Base-by-base conservation (phyloP, 2,113 vertebrate species). In the Chaenocephalus aceratus region DNA sequence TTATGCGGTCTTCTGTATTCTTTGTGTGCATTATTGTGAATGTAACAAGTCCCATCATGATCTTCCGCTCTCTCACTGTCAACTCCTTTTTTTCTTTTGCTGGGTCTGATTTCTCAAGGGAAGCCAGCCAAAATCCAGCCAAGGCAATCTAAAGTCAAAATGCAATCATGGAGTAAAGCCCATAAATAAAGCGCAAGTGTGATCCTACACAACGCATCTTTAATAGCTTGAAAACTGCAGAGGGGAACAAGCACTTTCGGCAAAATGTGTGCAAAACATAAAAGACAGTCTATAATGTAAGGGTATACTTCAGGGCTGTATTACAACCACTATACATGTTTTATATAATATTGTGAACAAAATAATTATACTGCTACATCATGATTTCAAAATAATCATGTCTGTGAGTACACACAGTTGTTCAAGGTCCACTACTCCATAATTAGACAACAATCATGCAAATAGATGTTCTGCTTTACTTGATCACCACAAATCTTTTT, bases 381-480 rank as follows among this genome's bases (percentile, higher is more conserved):
- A 61, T 72, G 5, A 36, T 64, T 79, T 53, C 5, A 46, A 64
- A 59, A 63, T 36, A 18, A 36, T 45, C 54, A 54, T 30, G 67
- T 76, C 54, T 64, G 13, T 49, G 36, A 60, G 57, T 30, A 59
- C 48, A 60, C 9, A 65, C 73, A 73, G 21, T 52, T 16, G 60
- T 58, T 45, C 69, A 78, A 80, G 23, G 73, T 78, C 79, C 52
- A 59, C 63, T 34, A 52, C 54, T 57, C n/a, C 73, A 64, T 51
- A 74, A 81, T 72, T 75, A 65, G 83, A 79, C 66, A 82, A 79
- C 74, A 63, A 77, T 75, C 44, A 77, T 30, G 21, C 59, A 86
- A 87, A 82, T 41, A 75, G 54, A 79, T 65, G 10, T 64, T 77
- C 26, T 62, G 36, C 9, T 23, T 23, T 34, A 10, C 52, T 53